A percentile compares a stretch with the other conserved stretches of the same genome.
phyloP scores from a whole-genome alignment of 1,140 invertebrate species.

The Euura saliciscinereae region DNA sequence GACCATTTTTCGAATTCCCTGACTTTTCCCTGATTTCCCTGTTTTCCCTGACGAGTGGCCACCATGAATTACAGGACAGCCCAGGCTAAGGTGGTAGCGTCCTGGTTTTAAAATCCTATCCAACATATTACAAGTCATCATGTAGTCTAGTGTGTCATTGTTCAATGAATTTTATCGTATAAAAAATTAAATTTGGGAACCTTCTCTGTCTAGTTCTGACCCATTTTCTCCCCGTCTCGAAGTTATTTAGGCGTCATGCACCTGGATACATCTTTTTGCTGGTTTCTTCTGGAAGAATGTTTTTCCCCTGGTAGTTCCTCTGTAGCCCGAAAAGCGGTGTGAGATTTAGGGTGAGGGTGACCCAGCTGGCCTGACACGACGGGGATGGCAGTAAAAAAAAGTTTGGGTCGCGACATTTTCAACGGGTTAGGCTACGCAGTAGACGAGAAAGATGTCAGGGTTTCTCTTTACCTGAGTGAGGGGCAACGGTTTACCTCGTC shows the following conservation, averaged over 20 bases:
- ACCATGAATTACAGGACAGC: too few relatives aligned
- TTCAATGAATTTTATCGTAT: too few relatives aligned
- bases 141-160: too few relatives aligned
- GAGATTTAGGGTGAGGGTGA: not conserved
- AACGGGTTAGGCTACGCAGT: not conserved
- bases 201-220: too few relatives aligned
- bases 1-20: too few relatives aligned
- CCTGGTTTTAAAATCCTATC: too few relatives aligned
- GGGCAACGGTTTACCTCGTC: not conserved
- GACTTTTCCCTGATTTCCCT: too few relatives aligned
- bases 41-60: too few relatives aligned
- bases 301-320: not conserved
- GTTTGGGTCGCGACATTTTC: constrained; percentile 1
- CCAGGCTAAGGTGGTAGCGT: too few relatives aligned
- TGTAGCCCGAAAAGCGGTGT: not conserved
- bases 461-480: not conserved
- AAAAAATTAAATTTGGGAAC: too few relatives aligned
- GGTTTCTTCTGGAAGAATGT: not conserved
- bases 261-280: not conserved
- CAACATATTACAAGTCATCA: too few relatives aligned
- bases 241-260: not conserved
- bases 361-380: not conserved
- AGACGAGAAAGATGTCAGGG: not conserved
- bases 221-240: not conserved
- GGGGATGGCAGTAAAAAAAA: not conserved